Evolutionary conservation across 2,888 invertebrate species (phyloP), one percentile per base, ranked within the genome.

Genomic region (Cryptus armator): DNA sequence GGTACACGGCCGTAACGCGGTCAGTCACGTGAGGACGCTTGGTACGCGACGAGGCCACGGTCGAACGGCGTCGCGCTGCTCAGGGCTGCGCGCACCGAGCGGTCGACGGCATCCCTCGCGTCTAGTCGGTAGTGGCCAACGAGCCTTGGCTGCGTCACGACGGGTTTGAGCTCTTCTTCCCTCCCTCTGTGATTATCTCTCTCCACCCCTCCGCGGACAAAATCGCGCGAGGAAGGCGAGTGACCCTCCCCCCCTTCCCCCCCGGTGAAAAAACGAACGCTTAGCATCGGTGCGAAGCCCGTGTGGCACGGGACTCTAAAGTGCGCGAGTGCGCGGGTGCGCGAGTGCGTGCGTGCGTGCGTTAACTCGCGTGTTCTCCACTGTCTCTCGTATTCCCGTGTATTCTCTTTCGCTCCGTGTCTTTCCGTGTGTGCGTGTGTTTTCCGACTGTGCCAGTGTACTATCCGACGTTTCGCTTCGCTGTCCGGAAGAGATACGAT

Each of bases 101-200:
- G 37, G 44, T 32, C 44, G 66, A 48, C 29, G 64, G 80, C 67
- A 66, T 19, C 51, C 43, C 64, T 71, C 76, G 70, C 66, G 67
- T 64, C 62, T 16, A 46, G 43, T 24, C 32, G 19, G 68, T 85
- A 92, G 92, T 92, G 90, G 92, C 91, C 91, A 90, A 87, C 90
- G 88, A 91, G 91, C 91, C 88, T 91, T 90, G 90, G 90, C 88
- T 89, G 90, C 90, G 90, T 87, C 82, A 81, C 88, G 90, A 90
- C 89, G 91, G 89, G 64, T 85, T 77, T 81, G 32, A 78, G 80
- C 82, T 37, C 37, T 81, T 74, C 81, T 78, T 86, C 80, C 77
- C 85, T 86, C 83, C 84, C 81, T 74, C 64, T 75, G 79, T 53
- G 80, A 68, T 37, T 37, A 37, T 67, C 51, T 77, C 78, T 77